Evolutionary conservation across 2,888 invertebrate genomes (phyloP), one percentile per base, ranked within the genome.

Genomic region (Trypoxylon attenuatum): DNA sequence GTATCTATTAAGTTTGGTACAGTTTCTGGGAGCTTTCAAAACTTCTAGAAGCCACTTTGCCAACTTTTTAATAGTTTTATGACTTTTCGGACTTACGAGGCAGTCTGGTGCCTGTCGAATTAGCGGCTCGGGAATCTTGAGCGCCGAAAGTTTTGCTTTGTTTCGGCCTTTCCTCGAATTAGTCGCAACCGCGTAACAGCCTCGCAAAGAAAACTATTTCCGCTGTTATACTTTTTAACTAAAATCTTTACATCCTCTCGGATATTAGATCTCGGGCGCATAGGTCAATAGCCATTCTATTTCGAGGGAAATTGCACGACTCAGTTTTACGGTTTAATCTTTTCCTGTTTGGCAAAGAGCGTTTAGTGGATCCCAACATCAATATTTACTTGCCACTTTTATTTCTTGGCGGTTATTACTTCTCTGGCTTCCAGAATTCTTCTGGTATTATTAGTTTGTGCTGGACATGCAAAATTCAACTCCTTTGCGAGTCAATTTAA

Each of bases 41-140:
- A 66, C 53, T 52, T 73, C 55, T 29, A 18, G 29, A 47, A 38
- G 52, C 59, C 52, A 55, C 64, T 65, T 65, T 19, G 54, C 54
- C 59, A 68, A 74, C 71, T 66, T 69, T 53, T 56, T 71, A 75
- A 74, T 71, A 74, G 74, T 71, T 74, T 74, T 71, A 71, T 63
- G 75, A 69, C 65, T 63, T 66, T 61, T 71, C 54, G 23, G 59
- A 59, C 70, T 74, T 53, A 50, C 53, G 46, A 22, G 38, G 42
- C 51, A 27, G 52, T 25, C 60, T 45, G 38, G 46, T 55, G 58
- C 46, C 49, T 55, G 21, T 59, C 69, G 62, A 73, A 73, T 73
- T 73, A 69, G 59, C 62, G 57, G 25, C 45, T 49, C 46, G 21
- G 27, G 25, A 52, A 57, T 33, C 51, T 55, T 16, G 62, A 19